phyloP scores from a whole-genome alignment of 2,888 invertebrate species.

The Tricholauxania praeusta region DNA sequence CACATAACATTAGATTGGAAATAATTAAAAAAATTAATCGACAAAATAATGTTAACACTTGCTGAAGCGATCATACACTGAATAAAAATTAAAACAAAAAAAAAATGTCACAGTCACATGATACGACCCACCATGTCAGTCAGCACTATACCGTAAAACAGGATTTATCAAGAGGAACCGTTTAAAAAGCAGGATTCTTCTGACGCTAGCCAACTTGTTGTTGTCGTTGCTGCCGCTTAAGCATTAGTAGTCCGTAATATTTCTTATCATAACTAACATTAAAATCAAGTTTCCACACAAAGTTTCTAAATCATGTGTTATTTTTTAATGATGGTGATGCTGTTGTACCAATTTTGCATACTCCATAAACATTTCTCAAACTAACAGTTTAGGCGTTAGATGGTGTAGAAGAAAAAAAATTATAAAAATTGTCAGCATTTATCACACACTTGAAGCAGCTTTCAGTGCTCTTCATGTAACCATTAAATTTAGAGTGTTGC shows the following conservation, averaged over 20 bases:
- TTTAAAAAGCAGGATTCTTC: constrained; percentile 22
- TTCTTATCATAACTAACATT: constrained; percentile 45
- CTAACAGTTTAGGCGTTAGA: constrained; percentile 49
- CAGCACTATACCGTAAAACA: neutral
- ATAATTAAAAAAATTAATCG: too few species aligned
- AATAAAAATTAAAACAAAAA: too few species aligned
- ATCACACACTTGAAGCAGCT: too few species aligned
- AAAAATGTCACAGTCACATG: constrained; percentile 3
- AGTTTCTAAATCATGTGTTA: neutral
- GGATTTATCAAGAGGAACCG: constrained; percentile 20
- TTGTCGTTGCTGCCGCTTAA: constrained; percentile 44
- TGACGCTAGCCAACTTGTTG: constrained; percentile 38
- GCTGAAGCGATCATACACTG: too few species aligned
- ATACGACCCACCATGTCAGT: constrained; percentile 11
- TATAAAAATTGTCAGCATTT: too few species aligned
- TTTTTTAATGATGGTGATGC: neutral
- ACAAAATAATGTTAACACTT: too few species aligned
- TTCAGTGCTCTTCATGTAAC: too few species aligned
- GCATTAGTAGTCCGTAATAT: constrained; percentile 31
- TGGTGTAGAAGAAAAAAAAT: too few species aligned
- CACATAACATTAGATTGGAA: too few species aligned
- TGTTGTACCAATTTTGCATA: constrained; percentile 18
- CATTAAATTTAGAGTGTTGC: too few species aligned
- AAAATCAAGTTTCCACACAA: constrained; percentile 14
- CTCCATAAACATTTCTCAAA: constrained; percentile 49